Conservation (phyloP, 2,797 vertebrate genomes). For the Micromesistius poutassou region DNA sequence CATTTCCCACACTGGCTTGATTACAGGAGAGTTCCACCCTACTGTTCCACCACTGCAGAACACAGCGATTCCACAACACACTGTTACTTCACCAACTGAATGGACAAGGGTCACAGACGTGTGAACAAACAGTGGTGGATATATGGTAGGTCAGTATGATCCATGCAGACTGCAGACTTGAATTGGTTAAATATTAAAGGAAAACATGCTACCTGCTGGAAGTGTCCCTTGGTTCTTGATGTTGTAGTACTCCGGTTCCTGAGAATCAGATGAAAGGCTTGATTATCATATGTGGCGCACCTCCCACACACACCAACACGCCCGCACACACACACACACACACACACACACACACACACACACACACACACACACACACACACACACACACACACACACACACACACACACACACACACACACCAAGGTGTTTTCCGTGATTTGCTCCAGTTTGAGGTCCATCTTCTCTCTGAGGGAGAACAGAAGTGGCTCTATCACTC, state of each 20-base stretch:
- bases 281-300: not conserved
- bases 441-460: constrained; percentile 53
- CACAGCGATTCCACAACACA: not conserved
- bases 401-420: constrained; percentile 15
- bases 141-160: not conserved
- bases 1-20: not conserved
- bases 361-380: constrained; percentile 22
- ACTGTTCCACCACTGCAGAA: not conserved
- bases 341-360: not conserved
- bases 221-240: constrained; percentile 52
- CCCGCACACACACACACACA: constrained; percentile 14
- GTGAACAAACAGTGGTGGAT: not conserved
- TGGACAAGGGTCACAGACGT: not conserved
- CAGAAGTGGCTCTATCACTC: constrained; percentile 71
- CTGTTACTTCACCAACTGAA: not conserved
- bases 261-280: constrained; percentile 9
- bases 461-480: constrained; percentile 69
- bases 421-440: constrained; percentile 37
- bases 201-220: constrained; percentile 55
- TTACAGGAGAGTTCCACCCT: not conserved
- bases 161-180: not conserved
- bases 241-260: constrained; percentile 74
- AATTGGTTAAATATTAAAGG: not conserved
- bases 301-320: not conserved
- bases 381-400: constrained; percentile 9